Conservation (phyloP, 2,797 vertebrate genomes). For the Chelidonichthys spinosus region DNA sequence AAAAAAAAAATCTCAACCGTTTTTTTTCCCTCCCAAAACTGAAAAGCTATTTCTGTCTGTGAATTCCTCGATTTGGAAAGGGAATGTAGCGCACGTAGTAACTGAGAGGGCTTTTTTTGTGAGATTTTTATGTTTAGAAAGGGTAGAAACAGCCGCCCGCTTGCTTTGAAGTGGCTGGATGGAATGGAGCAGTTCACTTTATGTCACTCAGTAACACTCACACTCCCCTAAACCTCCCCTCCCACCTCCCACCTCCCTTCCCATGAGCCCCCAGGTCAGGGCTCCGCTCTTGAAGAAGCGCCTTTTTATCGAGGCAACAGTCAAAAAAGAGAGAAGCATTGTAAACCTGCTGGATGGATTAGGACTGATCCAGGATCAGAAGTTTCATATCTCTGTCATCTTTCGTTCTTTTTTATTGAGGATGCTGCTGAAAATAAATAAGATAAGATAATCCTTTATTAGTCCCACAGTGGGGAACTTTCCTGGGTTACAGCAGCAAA, state of each 20-base stretch:
- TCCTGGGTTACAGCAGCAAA: too few relatives aligned
- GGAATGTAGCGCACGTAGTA: constrained; percentile 6
- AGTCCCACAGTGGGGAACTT: too few relatives aligned
- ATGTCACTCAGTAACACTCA: constrained; percentile 76
- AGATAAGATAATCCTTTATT: too few relatives aligned
- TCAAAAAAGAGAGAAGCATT: neutral
- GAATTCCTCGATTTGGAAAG: constrained; percentile 19
- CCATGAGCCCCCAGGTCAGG: constrained; percentile 72
- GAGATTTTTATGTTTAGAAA: neutral
- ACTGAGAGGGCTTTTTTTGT: constrained; percentile 4
- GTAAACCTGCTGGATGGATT: neutral
- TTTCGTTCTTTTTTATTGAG: constrained; percentile 2
- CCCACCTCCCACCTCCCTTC: constrained; percentile 40
- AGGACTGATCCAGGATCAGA: neutral
- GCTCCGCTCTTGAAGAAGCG: constrained; percentile 42
- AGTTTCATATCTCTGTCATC: constrained; percentile 7
- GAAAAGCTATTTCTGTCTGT: constrained; percentile 18
- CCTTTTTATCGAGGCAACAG: constrained; percentile 27
- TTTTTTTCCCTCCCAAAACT: constrained; percentile 14
- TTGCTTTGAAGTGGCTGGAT: constrained; percentile 86
- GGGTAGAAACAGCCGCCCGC: constrained; percentile 66
- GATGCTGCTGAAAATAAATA: neutral
- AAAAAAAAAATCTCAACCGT: neutral
- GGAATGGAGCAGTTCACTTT: constrained; percentile 75
- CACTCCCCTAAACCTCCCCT: constrained; percentile 57